phyloP scores from a whole-genome alignment of 1,140 invertebrate species.

The Galleria mellonella region DNA sequence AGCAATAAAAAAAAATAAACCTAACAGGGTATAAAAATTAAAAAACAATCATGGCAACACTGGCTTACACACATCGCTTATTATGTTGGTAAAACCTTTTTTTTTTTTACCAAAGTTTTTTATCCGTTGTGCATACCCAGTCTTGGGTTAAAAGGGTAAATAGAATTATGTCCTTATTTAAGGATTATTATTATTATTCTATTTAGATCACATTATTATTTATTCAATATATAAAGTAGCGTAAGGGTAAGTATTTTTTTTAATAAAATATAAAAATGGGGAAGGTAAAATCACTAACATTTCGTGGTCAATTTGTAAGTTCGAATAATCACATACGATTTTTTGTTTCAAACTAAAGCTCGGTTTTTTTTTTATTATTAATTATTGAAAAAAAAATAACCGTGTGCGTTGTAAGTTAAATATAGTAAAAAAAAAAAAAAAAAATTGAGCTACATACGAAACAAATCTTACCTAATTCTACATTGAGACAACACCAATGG shows the following conservation, averaged over 20 bases:
- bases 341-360: constrained; percentile 36
- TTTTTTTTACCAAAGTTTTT: too few relatives aligned
- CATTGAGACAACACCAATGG: constrained; percentile 49
- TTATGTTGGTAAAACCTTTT: too few relatives aligned
- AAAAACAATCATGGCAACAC: neutral
- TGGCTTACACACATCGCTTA: neutral
- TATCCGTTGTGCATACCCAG: too few relatives aligned
- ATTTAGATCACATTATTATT: constrained; percentile 35
- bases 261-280: constrained; percentile 40
- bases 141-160: constrained; percentile 9
- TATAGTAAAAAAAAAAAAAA: constrained; percentile 8
- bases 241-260: constrained; percentile 30
- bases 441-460: constrained; percentile 16
- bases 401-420: constrained; percentile 29
- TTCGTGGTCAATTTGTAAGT: constrained; percentile 46
- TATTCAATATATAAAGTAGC: constrained; percentile 20
- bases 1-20: constrained; percentile 19
- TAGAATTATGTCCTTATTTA: constrained; percentile 30
- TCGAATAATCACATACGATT: constrained; percentile 39
- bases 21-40: constrained; percentile 21
- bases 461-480: constrained; percentile 11
- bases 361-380: constrained; percentile 17
- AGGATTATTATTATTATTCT: too few relatives aligned
- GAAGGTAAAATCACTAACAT: constrained; percentile 52
- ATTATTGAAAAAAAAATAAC: constrained; percentile 6